Evolutionary conservation across 2,113 vertebrate species (phyloP).

Genomic region (Anolis carolinensis): DNA sequence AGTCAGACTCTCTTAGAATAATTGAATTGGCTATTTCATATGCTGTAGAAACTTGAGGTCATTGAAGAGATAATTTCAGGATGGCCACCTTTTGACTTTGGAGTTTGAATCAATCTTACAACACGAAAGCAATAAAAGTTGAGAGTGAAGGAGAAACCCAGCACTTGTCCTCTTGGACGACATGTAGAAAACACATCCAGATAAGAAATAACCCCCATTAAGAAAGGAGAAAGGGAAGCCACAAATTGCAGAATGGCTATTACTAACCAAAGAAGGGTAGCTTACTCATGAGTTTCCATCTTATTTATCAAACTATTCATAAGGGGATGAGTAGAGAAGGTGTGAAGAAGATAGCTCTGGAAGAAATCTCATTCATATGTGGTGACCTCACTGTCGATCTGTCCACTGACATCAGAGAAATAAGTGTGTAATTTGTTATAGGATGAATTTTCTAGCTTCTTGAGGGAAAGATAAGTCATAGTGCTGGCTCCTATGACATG

Average conservation of each 20-base stretch:
- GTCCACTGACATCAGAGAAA: too few relatives aligned
- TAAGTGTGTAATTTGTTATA: too few relatives aligned
- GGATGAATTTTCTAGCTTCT: too few relatives aligned
- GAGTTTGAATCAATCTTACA: conserved; percentile 32
- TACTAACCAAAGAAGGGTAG: conserved; percentile 25
- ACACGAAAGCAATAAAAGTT: conserved; percentile 16
- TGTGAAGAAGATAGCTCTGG: conserved; percentile 34
- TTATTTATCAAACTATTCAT: conserved; percentile 39
- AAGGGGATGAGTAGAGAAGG: conserved; percentile 3
- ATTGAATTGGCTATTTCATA: conserved; percentile 31
- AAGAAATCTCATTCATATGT: conserved; percentile 27
- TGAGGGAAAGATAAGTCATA: too few relatives aligned
- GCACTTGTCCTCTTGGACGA: not conserved
- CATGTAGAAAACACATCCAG: not conserved
- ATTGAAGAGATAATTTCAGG: conserved; percentile 38
- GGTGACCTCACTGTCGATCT: not conserved
- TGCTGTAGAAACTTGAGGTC: conserved; percentile 21
- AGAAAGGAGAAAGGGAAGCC: not conserved
- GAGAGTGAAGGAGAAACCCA: not conserved
- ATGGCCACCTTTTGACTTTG: conserved; percentile 33
- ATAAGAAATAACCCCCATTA: conserved; percentile 25
- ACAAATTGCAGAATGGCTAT: conserved; percentile 8
- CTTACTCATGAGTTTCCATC: conserved; percentile 29
- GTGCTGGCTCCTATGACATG: too few relatives aligned
- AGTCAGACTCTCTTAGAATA: conserved; percentile 39